Evolutionary conservation across 2,797 vertebrate genomes (phyloP).

Genomic region (Sciurus carolinensis): DNA sequence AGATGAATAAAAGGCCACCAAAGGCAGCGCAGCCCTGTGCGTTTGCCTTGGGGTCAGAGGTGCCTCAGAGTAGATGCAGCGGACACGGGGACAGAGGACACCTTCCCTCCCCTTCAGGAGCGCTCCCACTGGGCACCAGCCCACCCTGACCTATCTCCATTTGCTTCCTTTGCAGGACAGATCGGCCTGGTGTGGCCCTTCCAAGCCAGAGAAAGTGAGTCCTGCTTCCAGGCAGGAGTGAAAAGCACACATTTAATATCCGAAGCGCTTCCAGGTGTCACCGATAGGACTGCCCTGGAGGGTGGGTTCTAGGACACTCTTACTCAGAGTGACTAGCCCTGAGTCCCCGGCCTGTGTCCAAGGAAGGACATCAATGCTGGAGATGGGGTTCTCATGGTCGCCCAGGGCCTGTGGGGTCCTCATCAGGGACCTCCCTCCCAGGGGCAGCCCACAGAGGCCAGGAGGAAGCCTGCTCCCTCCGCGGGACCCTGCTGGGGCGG

Average conservation of each 20-base stretch:
- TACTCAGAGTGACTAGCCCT: fast-evolving
- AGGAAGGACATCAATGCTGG: neutral
- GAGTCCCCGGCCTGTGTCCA: neutral
- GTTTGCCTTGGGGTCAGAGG: neutral
- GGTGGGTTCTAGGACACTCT: neutral
- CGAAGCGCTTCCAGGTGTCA: slow-evolving; percentile 81
- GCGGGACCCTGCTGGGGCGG: neutral
- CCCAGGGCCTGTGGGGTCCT: neutral
- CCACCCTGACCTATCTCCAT: too few relatives aligned
- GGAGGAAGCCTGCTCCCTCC: neutral
- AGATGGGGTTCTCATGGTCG: neutral
- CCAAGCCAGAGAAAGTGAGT: slow-evolving; percentile 77
- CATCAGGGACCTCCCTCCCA: neutral
- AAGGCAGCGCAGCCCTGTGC: neutral
- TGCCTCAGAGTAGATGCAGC: neutral
- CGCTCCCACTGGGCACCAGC: fast-evolving
- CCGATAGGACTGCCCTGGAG: slow-evolving; percentile 44
- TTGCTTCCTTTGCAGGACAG: slow-evolving; percentile 24
- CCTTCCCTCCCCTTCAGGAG: neutral
- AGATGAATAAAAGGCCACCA: neutral
- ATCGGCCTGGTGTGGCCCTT: slow-evolving; percentile 61
- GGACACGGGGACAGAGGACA: neutral
- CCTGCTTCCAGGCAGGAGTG: slow-evolving; percentile 77
- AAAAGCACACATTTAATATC: slow-evolving; percentile 83
- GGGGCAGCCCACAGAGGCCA: neutral